Conservation (phyloP, 2,113 vertebrate genomes). For the Stigmatopora nigra region DNA sequence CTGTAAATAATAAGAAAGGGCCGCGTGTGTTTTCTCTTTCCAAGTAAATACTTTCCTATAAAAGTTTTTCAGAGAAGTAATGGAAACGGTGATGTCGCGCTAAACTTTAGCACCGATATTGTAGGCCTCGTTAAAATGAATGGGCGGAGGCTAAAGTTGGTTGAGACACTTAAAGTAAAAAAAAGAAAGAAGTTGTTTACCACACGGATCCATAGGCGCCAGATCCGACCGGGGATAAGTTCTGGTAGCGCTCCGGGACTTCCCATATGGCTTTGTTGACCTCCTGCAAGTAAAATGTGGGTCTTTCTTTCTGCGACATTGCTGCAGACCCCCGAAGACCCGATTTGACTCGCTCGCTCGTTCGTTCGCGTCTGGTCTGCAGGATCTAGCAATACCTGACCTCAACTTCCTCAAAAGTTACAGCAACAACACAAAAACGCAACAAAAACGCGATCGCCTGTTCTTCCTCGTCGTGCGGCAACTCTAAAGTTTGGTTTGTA, state of each 20-base stretch:
- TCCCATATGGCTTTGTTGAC: constrained; percentile 98
- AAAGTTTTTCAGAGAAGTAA: background rate
- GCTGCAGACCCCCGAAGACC: constrained; percentile 62
- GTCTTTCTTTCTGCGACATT: constrained; percentile 83
- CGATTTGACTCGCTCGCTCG: constrained; percentile 14
- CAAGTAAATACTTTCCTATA: background rate
- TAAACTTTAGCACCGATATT: constrained; percentile 53
- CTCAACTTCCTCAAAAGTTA: constrained; percentile 31
- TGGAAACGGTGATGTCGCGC: constrained; percentile 24
- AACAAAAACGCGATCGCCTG: background rate
- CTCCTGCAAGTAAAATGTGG: constrained; percentile 88
- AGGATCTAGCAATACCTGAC: constrained; percentile 5
- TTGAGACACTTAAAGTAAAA: constrained; percentile 9
- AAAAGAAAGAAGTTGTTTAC: constrained; percentile 60
- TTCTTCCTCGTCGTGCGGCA: background rate
- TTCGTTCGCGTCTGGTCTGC: constrained; percentile 32
- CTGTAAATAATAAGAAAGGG: background rate
- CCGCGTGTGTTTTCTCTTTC: background rate
- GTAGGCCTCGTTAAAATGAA: constrained; percentile 68
- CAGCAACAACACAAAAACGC: background rate
- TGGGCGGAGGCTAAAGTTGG: constrained; percentile 42
- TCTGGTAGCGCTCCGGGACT: constrained; percentile 88
- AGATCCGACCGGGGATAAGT: constrained; percentile 86
- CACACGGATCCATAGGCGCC: constrained; percentile 96
- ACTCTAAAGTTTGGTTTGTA: background rate